phyloP scores from a whole-genome alignment of 2,113 vertebrate species.

The Brachirus orientalis region DNA sequence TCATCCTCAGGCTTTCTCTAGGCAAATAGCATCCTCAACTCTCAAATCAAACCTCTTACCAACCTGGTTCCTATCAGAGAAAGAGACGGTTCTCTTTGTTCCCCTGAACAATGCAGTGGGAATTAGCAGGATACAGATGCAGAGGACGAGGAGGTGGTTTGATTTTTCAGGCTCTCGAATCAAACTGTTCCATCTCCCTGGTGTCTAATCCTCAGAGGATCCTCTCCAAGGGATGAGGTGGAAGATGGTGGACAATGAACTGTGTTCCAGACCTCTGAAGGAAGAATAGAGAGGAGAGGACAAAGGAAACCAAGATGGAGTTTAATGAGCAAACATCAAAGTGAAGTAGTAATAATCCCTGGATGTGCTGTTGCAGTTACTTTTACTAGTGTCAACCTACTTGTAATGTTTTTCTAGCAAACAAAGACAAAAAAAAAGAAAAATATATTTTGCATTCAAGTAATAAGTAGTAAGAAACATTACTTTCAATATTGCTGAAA shows the following conservation, averaged over 20 bases:
- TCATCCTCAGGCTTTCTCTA: constrained; percentile 95
- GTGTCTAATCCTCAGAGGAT: constrained; percentile 23
- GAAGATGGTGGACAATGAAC: neutral
- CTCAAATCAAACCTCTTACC: constrained; percentile 94
- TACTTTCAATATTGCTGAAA: too few species aligned
- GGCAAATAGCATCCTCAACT: constrained; percentile 95
- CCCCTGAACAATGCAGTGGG: constrained; percentile 84
- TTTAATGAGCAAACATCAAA: constrained; percentile 21
- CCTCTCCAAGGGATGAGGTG: constrained; percentile 9
- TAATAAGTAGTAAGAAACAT: too few species aligned
- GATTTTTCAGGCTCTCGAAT: constrained; percentile 60
- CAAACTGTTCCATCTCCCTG: constrained; percentile 31
- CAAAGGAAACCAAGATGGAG: constrained; percentile 8
- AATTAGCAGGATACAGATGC: constrained; percentile 84
- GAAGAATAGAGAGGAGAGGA: constrained; percentile 1
- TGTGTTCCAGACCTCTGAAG: constrained; percentile 11
- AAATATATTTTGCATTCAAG: too few species aligned
- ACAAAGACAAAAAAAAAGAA: too few species aligned
- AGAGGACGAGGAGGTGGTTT: constrained; percentile 84
- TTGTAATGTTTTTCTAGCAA: neutral
- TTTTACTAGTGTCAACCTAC: neutral
- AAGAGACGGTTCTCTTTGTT: constrained; percentile 92
- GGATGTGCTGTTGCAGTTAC: neutral
- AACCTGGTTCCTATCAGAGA: constrained; percentile 92
- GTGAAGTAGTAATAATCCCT: neutral